Evolutionary conservation across 2,888 invertebrate genomes (phyloP), one percentile per base, ranked within the genome.

Genomic region (Neoascia interrupta): DNA sequence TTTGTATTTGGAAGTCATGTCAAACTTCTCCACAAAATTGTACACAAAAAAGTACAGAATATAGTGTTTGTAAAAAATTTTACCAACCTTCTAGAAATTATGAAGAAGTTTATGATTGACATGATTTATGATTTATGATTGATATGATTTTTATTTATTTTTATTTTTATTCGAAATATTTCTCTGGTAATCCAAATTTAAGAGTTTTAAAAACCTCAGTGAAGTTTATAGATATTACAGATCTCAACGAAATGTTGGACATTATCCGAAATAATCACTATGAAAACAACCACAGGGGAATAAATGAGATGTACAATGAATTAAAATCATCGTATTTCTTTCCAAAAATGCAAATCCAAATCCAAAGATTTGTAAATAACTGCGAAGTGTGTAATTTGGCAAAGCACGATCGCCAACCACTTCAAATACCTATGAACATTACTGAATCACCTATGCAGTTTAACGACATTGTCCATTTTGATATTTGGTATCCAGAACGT

Each of bases 341-440:
- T 8, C 45, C 45, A 6, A 45, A 60, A 10, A 21, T 60, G 5
- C 47, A 60, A 45, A 34, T n/a, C 5, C 1, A 76, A 16, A 39
- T 81, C 1, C 70, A 81, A 23, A 36, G 76, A 4, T 72, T 63
- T 21, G 3, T 79, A 1, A 58, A 74, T 21, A 81, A 79, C 43
- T 68, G 70, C 19, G 36, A 60, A 1, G 18, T 18, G 6, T 60
- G 23, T 4, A 74, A 41, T 37, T 21, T 53, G 5, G 13, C 31
- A 1, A 41, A 84, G 1, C 82, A 81, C 15, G 47, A 45, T 11
- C 10, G 45, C 0, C 15, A 26, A 10, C 45, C 36, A 23, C 37
- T 43, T 11, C n/a, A n/a, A n/a, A n/a, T 31, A 8, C 11, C 1
- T 3, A 19, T 41, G 19, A 28, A 56, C 19, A 16, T 41, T 3